These are phyloP conservation scores for Eurytoma adleriae DNA, from an alignment of 2,888 invertebrate species.

Conservation along the genomic window DNA sequence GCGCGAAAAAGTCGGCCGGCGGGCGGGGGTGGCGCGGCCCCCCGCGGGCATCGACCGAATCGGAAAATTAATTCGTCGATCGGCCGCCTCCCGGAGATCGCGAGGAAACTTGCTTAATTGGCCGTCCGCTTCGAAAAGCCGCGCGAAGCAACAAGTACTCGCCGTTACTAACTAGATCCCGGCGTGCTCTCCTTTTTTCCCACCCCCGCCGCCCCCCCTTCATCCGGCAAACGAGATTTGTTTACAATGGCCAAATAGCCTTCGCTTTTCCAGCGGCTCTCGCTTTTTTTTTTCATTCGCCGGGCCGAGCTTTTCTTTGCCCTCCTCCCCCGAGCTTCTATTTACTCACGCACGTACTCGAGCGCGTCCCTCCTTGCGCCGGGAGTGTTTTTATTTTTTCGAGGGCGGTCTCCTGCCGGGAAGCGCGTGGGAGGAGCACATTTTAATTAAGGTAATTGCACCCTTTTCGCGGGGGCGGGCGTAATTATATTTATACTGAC, in stretches of 20 bases:
- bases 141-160: conserved; percentile 43
- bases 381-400: conserved; percentile 9
- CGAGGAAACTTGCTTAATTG: conserved; percentile 49
- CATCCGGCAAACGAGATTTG: conserved; percentile 32
- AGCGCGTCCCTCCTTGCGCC: not conserved
- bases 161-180: conserved; percentile 39
- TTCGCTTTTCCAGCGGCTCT: conserved; percentile 5
- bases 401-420: not conserved
- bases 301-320: not conserved
- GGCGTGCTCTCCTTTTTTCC: not conserved
- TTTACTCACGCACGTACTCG: conserved; percentile 19
- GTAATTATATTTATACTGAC: conserved; percentile 31
- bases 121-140: not conserved
- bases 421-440: conserved; percentile 12
- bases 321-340: not conserved
- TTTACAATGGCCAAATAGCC: conserved; percentile 40
- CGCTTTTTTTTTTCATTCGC: not conserved
- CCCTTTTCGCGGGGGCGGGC: not conserved
- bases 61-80: conserved; percentile 47
- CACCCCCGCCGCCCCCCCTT: not conserved
- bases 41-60: conserved; percentile 30
- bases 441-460: conserved; percentile 47
- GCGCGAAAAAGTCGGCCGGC: not conserved
- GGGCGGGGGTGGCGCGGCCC: no score
- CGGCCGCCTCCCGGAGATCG: not conserved